Conservation (phyloP, 1,140 invertebrate species). For the Pemphigus obesinymphae region DNA sequence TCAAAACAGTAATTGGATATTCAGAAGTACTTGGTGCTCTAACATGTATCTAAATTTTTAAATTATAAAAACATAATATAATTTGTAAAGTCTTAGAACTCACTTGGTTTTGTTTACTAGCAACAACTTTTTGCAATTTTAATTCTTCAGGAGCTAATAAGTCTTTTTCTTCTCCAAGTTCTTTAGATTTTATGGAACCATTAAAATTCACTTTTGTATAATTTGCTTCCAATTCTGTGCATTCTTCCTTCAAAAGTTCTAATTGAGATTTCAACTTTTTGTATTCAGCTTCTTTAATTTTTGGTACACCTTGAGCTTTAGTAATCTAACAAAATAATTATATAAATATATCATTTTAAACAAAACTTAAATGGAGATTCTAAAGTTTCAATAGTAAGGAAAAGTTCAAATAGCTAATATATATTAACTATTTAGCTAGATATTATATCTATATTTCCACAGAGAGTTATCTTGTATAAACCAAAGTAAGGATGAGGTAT, state of each 20-base stretch:
- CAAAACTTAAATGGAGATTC: neutral
- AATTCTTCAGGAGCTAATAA: neutral
- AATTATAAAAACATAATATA: too few relatives aligned
- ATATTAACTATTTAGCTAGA: too few relatives aligned
- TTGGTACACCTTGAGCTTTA: slow-evolving; percentile 14
- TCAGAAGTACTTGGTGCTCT: too few relatives aligned
- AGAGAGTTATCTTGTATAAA: too few relatives aligned
- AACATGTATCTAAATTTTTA: too few relatives aligned
- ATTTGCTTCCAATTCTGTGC: neutral
- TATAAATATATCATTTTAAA: neutral
- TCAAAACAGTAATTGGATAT: too few relatives aligned
- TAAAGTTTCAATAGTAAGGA: too few relatives aligned
- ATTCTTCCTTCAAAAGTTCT: neutral
- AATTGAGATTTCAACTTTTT: neutral
- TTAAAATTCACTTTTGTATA: slow-evolving; percentile 31
- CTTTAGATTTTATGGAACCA: slow-evolving; percentile 31
- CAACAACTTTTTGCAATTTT: slow-evolving; percentile 3
- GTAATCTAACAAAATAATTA: neutral
- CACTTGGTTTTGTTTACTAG: slow-evolving; percentile 22
- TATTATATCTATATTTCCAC: too few relatives aligned
- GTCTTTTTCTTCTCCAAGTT: slow-evolving; percentile 26
- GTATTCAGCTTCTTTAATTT: slow-evolving; percentile 24
- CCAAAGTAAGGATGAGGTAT: too few relatives aligned
- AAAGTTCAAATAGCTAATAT: too few relatives aligned
- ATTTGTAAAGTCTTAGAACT: neutral